phyloP scores from a whole-genome alignment of 2,888 invertebrate species.

The Drosophila antonietae region DNA sequence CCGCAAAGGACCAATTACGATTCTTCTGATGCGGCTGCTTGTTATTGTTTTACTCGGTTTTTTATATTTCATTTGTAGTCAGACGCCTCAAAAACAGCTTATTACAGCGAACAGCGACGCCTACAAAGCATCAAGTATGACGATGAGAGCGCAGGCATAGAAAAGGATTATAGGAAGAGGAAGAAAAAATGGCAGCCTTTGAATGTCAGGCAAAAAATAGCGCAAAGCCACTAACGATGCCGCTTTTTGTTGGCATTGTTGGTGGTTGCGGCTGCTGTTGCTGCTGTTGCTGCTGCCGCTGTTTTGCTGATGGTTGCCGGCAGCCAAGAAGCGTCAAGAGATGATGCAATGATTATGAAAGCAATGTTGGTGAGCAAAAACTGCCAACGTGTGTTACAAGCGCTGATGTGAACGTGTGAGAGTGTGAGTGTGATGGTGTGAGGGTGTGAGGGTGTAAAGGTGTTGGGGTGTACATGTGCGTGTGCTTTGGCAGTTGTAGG shows the following conservation, averaged over 20 bases:
- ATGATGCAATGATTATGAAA: slow-evolving; percentile 71
- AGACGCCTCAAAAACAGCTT: slow-evolving; percentile 57
- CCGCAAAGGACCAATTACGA: slow-evolving; percentile 39
- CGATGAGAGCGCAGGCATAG: slow-evolving; percentile 16
- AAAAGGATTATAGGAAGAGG: slow-evolving; percentile 29
- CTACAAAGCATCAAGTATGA: slow-evolving; percentile 33
- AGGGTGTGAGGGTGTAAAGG: background rate
- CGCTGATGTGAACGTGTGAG: background rate
- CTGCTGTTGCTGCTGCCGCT: slow-evolving; percentile 1
- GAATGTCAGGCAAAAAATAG: slow-evolving; percentile 53
- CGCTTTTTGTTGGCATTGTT: slow-evolving; percentile 66
- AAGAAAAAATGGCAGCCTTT: slow-evolving; percentile 8
- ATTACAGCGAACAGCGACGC: slow-evolving; percentile 47
- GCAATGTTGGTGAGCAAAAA: slow-evolving; percentile 60
- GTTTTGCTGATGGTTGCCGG: slow-evolving; percentile 27
- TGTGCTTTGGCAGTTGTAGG: slow-evolving; percentile 72
- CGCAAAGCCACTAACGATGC: slow-evolving; percentile 69
- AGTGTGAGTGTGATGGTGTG: background rate
- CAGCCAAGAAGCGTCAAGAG: slow-evolving; percentile 24
- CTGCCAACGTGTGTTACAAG: slow-evolving; percentile 28
- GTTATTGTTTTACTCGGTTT: slow-evolving; percentile 7
- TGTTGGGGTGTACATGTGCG: background rate
- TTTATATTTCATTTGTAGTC: slow-evolving; percentile 34
- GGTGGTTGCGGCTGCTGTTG: slow-evolving; percentile 35
- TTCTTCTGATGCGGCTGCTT: slow-evolving; percentile 19